Evolutionary conservation across 2,888 invertebrate species (phyloP), one percentile per base, ranked within the genome.

Genomic region (Macaria notata): DNA sequence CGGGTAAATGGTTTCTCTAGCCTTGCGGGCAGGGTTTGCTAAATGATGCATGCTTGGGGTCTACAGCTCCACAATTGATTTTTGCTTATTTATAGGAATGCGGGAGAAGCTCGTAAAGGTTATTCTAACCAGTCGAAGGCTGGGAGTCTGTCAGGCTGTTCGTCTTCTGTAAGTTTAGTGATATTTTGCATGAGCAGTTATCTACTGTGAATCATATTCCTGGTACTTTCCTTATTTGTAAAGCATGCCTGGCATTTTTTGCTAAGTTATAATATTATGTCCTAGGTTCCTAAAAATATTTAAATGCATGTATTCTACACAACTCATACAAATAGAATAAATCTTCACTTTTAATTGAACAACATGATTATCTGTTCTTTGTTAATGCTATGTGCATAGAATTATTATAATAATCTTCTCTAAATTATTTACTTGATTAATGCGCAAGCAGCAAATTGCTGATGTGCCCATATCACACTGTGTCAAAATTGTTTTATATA

Each of bases 61-160:
- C 72, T 72, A 80, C 81, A 85, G 85, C 68, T 71, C 74, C 71
- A 74, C 79, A 73, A 91, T 91, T 88, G 89, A 89, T 91, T 89
- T 88, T 88, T 84, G 63, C 77, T 83, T 90, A 91, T 91, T 90
- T 91, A 87, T 90, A 92, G 92, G 84, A 91, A 90, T 87, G 90
- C 89, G 78, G 90, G 89, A 82, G 88, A 92, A 65, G 78, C 84
- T 78, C 86, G 89, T 78, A 89, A 89, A 84, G 88, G 84, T 78
- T 89, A 84, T 84, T 81, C 83, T 84, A 87, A 81, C 81, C 90
- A 89, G 84, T 92, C 94, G 62, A 95, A 95, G 87, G 93, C 93
- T 74, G 94, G 93, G 70, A 92, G 93, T 72, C 93, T 93, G 44
- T 94, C 95, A 55, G 93, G 94, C 75, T 94, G 94, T 81, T 95